Evolutionary conservation across 2,113 vertebrate species (phyloP).

Genomic region (Plectropomus leopardus): DNA sequence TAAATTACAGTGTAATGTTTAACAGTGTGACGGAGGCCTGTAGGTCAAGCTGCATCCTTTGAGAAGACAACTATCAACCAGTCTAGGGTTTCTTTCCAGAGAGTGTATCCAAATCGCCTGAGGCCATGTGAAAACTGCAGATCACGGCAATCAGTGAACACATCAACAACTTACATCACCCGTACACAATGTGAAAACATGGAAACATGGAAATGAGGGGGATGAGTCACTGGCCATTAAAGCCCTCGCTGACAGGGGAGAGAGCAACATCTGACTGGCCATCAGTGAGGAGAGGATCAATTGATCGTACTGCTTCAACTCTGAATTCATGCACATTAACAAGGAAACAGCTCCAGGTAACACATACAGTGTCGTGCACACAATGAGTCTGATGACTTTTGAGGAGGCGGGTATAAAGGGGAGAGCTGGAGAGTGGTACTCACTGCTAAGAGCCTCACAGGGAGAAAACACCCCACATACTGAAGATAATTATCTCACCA

Average conservation of each 20-base stretch:
- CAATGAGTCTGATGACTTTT: slow-evolving; percentile 9
- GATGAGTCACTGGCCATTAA: slow-evolving; percentile 65
- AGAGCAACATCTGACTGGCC: slow-evolving; percentile 43
- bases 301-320: slow-evolving; percentile 24
- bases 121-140: slow-evolving; percentile 44
- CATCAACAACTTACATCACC: slow-evolving; percentile 62
- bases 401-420: slow-evolving; percentile 15
- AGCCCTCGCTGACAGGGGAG: slow-evolving; percentile 32
- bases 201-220: slow-evolving; percentile 56
- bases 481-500: slow-evolving; percentile 44
- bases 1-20: slow-evolving; percentile 11
- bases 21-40: not conserved
- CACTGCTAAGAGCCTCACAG: slow-evolving; percentile 11
- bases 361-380: not conserved
- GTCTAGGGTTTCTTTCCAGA: slow-evolving; percentile 22
- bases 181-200: slow-evolving; percentile 58
- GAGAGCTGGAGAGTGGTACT: slow-evolving; percentile 14
- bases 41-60: slow-evolving; percentile 23
- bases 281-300: slow-evolving; percentile 19
- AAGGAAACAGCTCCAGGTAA: slow-evolving; percentile 14
- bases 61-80: slow-evolving; percentile 18
- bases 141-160: slow-evolving; percentile 62
- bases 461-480: slow-evolving; percentile 40
- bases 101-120: slow-evolving; percentile 3
- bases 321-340: slow-evolving; percentile 17